These are phyloP conservation scores for Eudasyphora cyanicolor DNA, from an alignment of 2,888 invertebrate genomes.

Conservation along the genomic window DNA sequence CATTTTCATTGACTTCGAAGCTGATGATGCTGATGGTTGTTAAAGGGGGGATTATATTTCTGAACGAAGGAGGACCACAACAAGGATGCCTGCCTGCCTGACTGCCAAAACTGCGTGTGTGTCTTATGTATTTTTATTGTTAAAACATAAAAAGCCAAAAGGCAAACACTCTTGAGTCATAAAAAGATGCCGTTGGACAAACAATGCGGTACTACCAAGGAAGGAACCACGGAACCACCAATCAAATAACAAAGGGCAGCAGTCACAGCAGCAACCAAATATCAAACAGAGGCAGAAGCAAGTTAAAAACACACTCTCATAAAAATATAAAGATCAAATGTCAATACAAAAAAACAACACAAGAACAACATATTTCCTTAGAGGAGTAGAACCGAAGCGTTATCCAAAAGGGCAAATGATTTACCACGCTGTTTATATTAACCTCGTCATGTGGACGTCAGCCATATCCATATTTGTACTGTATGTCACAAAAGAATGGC, in stretches of 20 bases:
- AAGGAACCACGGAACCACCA: conserved; percentile 26
- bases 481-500: conserved; percentile 37
- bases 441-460: neutral
- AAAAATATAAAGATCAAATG: conserved; percentile 78
- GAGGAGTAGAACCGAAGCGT: no score
- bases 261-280: conserved; percentile 32
- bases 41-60: neutral
- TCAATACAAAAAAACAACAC: conserved; percentile 71
- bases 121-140: conserved; percentile 77
- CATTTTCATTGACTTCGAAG: neutral
- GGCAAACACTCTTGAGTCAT: conserved; percentile 80
- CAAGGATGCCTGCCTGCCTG: no score
- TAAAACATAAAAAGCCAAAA: conserved; percentile 79
- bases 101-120: no score
- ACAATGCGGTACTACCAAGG: conserved; percentile 70
- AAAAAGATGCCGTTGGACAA: conserved; percentile 78
- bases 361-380: neutral
- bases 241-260: conserved; percentile 30
- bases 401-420: no score
- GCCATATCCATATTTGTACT: conserved; percentile 12
- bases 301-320: conserved; percentile 60
- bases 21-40: neutral
- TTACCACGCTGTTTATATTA: neutral
- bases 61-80: no score
- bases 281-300: conserved; percentile 28